A percentile compares a stretch with the other conserved stretches of the same genome.
These are phyloP conservation scores for Microctonus aethiopoides DNA, from an alignment of 2,888 invertebrate species.

Conservation along the genomic window DNA sequence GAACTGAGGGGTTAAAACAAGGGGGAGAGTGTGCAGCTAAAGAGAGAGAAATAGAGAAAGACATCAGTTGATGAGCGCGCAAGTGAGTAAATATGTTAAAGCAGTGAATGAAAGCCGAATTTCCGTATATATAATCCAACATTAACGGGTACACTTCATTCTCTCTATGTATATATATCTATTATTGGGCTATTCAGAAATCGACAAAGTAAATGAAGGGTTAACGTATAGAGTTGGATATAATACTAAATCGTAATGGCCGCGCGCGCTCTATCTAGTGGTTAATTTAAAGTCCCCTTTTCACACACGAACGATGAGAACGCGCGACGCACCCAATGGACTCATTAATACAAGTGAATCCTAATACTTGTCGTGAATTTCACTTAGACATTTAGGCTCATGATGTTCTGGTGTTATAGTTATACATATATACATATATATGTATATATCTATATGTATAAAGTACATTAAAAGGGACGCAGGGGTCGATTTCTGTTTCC, in stretches of 20 bases:
- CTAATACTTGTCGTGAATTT: slow-evolving; percentile 57
- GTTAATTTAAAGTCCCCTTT: neutral
- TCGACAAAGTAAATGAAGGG: slow-evolving; percentile 19
- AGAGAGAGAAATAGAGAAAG: too few relatives aligned
- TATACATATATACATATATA: neutral
- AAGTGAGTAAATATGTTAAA: too few relatives aligned
- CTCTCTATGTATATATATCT: neutral
- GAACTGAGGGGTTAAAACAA: slow-evolving; percentile 19
- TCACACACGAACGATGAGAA: slow-evolving; percentile 18
- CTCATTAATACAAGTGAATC: slow-evolving; percentile 61
- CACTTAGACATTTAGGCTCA: slow-evolving; percentile 47
- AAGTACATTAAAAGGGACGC: neutral
- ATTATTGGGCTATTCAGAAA: slow-evolving; percentile 2
- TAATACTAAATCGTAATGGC: neutral
- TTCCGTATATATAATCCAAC: neutral
- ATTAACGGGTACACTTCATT: neutral
- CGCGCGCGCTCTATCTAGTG: neutral
- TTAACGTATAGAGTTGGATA: slow-evolving; percentile 9
- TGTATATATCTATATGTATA: neutral
- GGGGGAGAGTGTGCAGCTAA: neutral
- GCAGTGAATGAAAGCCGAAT: too few relatives aligned
- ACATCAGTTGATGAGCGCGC: too few relatives aligned
- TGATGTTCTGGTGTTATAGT: neutral
- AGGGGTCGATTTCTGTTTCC: slow-evolving; percentile 1
- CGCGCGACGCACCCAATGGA: slow-evolving; percentile 52